Base-by-base conservation (phyloP, 2,888 invertebrate genomes). In the Eupithecia tripunctaria region DNA sequence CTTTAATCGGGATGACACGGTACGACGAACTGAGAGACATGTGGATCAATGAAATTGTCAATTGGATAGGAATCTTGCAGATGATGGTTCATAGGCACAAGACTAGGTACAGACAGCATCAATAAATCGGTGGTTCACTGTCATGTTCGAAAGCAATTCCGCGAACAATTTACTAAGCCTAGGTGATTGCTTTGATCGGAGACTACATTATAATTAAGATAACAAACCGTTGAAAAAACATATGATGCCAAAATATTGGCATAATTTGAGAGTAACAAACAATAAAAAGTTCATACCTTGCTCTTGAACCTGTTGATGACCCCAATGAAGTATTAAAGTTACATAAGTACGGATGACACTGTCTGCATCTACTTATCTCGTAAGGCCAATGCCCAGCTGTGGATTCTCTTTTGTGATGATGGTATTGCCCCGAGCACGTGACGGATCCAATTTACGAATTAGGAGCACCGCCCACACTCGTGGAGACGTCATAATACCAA, bases 351-450 rank as follows among this genome's bases (percentile, higher is more conserved):
- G 47, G 18, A 51, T 21, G 21, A 51, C 21, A 21, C 47, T 51
- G 10, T 10, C 47, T 51, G 47, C 8, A 51, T 51, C 10, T 51
- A n/a, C 47, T 47, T 8, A 36, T 36, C 62, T 4, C 1, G 29
- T 7, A 29, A 29, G 29, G 29, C 60, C 29, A 60, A 29, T 63
- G 12, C 36, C 36, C 36, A 18, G n/a, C 4, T 0, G 38, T 29
- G 18, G 29, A 60, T 29, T 60, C 25, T 14, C 64, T 64, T 25
- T 38, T 38, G 21, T 64, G 38, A 36, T 18, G 38, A 38, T 38
- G 64, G 21, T 64, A 64, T 64, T 76, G 76, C 78, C 78, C 74
- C 43, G 64, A 68, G 38, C 72, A 70, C 75, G 74, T 73, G 76
- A 69, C 65, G 25, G 38, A 68, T 32, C 65, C 67, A 76, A 72